Conservation (phyloP, 2,888 invertebrate species). For the Oeneis ivallda region DNA sequence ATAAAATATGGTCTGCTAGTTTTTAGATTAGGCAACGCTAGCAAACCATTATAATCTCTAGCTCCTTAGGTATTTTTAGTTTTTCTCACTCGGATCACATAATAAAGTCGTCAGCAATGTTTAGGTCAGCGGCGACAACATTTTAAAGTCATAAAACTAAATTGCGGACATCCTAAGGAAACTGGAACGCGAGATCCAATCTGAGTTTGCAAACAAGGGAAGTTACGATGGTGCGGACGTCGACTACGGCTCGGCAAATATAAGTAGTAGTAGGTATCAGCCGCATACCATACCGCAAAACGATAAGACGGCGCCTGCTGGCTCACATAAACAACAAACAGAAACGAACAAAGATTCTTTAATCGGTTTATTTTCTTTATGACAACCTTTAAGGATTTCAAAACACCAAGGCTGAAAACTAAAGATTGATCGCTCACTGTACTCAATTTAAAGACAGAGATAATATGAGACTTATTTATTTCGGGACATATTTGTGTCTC, state of each 20-base stretch:
- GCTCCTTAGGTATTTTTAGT: neutral
- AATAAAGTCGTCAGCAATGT: conserved; percentile 52
- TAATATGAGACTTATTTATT: neutral
- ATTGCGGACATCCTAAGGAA: conserved; percentile 75
- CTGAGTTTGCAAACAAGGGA: conserved; percentile 81
- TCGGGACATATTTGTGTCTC: too few relatives aligned
- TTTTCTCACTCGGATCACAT: conserved; percentile 8
- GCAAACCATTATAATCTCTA: neutral
- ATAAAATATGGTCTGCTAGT: conserved; percentile 22
- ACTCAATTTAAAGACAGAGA: too few relatives aligned
- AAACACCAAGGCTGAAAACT: conserved; percentile 31
- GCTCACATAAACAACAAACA: conserved; percentile 76
- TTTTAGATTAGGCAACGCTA: neutral
- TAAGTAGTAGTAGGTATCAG: conserved; percentile 51
- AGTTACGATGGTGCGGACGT: conserved; percentile 63
- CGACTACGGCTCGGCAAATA: conserved; percentile 68
- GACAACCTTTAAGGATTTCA: conserved; percentile 47
- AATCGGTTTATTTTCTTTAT: neutral
- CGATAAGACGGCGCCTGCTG: conserved; percentile 76
- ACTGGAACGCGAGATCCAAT: conserved; percentile 79
- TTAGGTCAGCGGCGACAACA: conserved; percentile 63
- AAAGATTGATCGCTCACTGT: too few relatives aligned
- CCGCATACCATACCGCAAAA: conserved; percentile 66
- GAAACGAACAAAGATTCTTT: conserved; percentile 51
- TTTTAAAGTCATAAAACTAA: conserved; percentile 79